Conservation (phyloP, 2,888 invertebrate species). For the Spodoptera exigua region DNA sequence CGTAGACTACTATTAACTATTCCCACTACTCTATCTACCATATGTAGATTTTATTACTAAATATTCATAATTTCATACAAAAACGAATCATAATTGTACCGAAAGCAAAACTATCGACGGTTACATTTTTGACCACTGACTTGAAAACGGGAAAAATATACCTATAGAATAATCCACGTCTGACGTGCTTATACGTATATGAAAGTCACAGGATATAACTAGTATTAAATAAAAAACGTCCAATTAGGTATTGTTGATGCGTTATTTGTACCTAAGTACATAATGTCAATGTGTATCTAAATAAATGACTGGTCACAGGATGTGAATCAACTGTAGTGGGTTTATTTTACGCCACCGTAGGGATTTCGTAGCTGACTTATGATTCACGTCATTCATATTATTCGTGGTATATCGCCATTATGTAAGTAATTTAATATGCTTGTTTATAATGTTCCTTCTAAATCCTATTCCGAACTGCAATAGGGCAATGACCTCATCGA, state of each 20-base stretch:
- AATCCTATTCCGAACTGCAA: constrained; percentile 49
- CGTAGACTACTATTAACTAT: too few relatives aligned
- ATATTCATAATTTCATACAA: too few relatives aligned
- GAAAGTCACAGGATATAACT: too few relatives aligned
- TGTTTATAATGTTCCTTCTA: constrained; percentile 53
- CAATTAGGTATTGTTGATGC: too few relatives aligned
- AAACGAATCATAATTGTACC: too few relatives aligned
- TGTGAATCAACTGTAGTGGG: constrained; percentile 72
- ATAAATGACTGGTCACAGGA: constrained; percentile 66
- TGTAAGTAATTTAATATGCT: constrained; percentile 61
- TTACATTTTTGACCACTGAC: too few relatives aligned
- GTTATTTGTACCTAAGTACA: constrained; percentile 1
- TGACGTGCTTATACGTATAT: too few relatives aligned
- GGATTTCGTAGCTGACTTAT: constrained; percentile 61
- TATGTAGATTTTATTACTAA: too few relatives aligned
- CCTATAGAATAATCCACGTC: too few relatives aligned
- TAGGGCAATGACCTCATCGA: constrained; percentile 53
- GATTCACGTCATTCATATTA: constrained; percentile 61
- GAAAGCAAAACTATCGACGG: too few relatives aligned
- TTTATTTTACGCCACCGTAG: constrained; percentile 73
- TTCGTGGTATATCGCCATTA: constrained; percentile 63
- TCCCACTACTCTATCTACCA: too few relatives aligned
- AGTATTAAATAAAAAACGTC: background rate
- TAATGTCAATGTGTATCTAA: constrained; percentile 17
- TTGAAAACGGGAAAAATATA: too few relatives aligned